Evolutionary conservation across 2,888 invertebrate species (phyloP).

Genomic region (Leptodirus hochenwartii): DNA sequence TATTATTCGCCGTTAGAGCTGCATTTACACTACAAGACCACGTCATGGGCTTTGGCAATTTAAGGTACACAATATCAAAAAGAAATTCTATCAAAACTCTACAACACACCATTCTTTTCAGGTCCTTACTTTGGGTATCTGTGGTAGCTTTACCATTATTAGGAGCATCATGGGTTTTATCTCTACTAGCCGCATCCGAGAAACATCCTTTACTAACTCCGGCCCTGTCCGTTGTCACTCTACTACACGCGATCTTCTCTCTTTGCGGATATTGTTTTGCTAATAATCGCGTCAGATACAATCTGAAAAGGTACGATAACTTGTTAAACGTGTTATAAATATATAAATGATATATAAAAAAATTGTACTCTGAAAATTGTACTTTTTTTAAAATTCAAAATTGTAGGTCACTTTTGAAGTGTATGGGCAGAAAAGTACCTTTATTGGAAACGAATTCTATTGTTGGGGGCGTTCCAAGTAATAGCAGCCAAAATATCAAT

Average conservation of each 20-base stretch:
- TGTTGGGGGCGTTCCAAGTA: slow-evolving; percentile 39
- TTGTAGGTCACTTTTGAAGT: slow-evolving; percentile 34
- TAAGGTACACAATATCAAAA: slow-evolving; percentile 34
- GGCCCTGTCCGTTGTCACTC: slow-evolving; percentile 55
- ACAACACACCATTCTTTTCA: slow-evolving; percentile 19
- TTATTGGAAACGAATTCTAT: slow-evolving; percentile 57
- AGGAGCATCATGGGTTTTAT: slow-evolving; percentile 74
- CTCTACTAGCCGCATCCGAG: slow-evolving; percentile 59
- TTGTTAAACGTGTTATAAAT: slow-evolving; percentile 1
- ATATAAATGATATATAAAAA: neutral
- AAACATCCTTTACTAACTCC: slow-evolving; percentile 54
- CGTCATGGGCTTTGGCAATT: slow-evolving; percentile 69
- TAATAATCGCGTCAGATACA: slow-evolving; percentile 67
- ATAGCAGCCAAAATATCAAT: slow-evolving; percentile 60
- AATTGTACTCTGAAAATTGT: slow-evolving; percentile 1
- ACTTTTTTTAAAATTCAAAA: slow-evolving; percentile 1
- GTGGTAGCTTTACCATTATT: slow-evolving; percentile 71
- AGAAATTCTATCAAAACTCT: slow-evolving; percentile 3
- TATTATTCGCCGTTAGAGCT: slow-evolving; percentile 73
- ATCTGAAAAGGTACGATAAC: slow-evolving; percentile 33
- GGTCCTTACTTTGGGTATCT: slow-evolving; percentile 72
- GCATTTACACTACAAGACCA: slow-evolving; percentile 84
- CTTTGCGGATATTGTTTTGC: slow-evolving; percentile 75
- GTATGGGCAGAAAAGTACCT: slow-evolving; percentile 68
- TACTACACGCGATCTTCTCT: slow-evolving; percentile 66